Evolutionary conservation across 2,888 invertebrate species (phyloP).

Genomic region (Eupithecia pulchellata): DNA sequence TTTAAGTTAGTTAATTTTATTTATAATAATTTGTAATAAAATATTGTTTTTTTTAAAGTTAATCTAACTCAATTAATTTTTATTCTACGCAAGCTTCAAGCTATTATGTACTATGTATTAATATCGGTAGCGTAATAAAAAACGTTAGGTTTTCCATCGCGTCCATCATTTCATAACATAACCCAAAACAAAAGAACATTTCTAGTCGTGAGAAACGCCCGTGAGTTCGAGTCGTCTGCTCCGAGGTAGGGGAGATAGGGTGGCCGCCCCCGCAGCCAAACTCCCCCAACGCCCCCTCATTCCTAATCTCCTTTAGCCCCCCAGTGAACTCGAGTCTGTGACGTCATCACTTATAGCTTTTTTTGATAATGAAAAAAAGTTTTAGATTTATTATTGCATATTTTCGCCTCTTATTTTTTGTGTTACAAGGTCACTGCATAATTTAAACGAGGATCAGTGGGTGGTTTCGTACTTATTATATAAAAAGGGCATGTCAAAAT

Average conservation of each 20-base stretch:
- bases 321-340: slow-evolving; percentile 67
- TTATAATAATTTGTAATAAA: too few relatives aligned
- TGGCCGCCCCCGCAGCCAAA: slow-evolving; percentile 57
- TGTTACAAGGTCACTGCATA: slow-evolving; percentile 57
- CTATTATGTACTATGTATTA: too few relatives aligned
- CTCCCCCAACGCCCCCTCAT: slow-evolving; percentile 59
- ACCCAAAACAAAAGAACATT: slow-evolving; percentile 30
- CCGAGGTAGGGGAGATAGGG: neutral
- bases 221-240: slow-evolving; percentile 44
- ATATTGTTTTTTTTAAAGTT: too few relatives aligned
- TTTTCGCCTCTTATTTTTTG: slow-evolving; percentile 53
- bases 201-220: slow-evolving; percentile 23
- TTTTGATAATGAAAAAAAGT: slow-evolving; percentile 77
- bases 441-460: slow-evolving; percentile 42
- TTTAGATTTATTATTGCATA: slow-evolving; percentile 59
- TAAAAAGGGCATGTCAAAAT: slow-evolving; percentile 16
- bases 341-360: slow-evolving; percentile 80
- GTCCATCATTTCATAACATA: slow-evolving; percentile 2
- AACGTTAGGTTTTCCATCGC: too few relatives aligned
- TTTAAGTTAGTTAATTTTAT: too few relatives aligned
- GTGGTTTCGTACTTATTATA: slow-evolving; percentile 5
- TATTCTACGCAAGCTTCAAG: too few relatives aligned
- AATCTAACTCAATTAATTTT: neutral
- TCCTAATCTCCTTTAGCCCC: slow-evolving; percentile 78
- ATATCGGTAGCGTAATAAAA: too few relatives aligned